Evolutionary conservation across 2,888 invertebrate genomes (phyloP).

Genomic region (Drosophila glabriapex): DNA sequence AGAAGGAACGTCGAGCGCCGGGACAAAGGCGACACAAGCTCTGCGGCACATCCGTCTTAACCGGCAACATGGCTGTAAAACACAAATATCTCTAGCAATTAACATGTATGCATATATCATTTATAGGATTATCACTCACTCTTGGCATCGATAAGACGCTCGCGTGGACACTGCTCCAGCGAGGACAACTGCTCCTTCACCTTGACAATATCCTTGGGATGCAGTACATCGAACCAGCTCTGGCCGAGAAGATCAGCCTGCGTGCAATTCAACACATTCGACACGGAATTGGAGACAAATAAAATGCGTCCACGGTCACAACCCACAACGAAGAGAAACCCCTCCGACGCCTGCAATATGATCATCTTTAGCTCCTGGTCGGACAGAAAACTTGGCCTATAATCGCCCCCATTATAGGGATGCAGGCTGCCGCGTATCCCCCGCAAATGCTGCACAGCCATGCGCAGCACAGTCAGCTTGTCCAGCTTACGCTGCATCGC

Average conservation of each 20-base stretch:
- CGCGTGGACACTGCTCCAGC: slow-evolving; percentile 94
- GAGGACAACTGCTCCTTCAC: slow-evolving; percentile 97
- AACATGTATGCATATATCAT: fast-evolving
- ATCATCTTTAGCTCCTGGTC: slow-evolving; percentile 95
- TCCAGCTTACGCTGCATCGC: slow-evolving; percentile 97
- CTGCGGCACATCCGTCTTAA: slow-evolving; percentile 93
- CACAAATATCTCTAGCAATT: neutral
- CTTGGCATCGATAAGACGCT: slow-evolving; percentile 96
- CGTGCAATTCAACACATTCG: slow-evolving; percentile 92
- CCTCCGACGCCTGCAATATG: slow-evolving; percentile 94
- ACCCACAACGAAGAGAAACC: slow-evolving; percentile 96
- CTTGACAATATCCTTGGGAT: slow-evolving; percentile 97
- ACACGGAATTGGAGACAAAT: slow-evolving; percentile 95
- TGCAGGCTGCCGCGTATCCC: slow-evolving; percentile 90
- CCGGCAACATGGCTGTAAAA: slow-evolving; percentile 93
- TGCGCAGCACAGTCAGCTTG: slow-evolving; percentile 94
- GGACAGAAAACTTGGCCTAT: slow-evolving; percentile 92
- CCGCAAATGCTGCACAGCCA: slow-evolving; percentile 97
- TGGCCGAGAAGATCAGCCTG: slow-evolving; percentile 95
- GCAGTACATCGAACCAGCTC: slow-evolving; percentile 96
- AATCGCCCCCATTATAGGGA: slow-evolving; percentile 91
- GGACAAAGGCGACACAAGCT: slow-evolving; percentile 92
- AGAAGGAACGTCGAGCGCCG: slow-evolving; percentile 96
- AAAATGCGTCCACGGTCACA: slow-evolving; percentile 96
- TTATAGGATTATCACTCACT: slow-evolving; percentile 86